Evolutionary conservation across 2,113 vertebrate genomes (phyloP).

Genomic region (Osmerus eperlanus): DNA sequence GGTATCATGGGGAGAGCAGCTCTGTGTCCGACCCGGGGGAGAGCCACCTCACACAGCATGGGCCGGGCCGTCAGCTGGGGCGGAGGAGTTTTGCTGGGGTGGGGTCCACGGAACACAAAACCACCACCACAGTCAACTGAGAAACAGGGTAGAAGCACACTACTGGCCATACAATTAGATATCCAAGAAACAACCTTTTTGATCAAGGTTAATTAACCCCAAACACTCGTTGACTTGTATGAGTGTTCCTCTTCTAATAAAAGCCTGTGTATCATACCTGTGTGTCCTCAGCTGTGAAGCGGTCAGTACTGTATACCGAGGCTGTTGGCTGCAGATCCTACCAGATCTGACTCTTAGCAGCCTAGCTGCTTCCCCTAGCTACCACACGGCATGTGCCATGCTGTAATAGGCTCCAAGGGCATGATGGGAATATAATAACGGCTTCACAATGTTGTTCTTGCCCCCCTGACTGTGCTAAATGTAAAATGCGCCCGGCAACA

Average conservation of each 20-base stretch:
- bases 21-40: conserved; percentile 57
- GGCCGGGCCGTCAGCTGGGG: not conserved
- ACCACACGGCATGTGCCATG: conserved; percentile 52
- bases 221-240: no score
- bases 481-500: conserved; percentile 62
- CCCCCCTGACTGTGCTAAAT: conserved; percentile 60
- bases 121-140: no score
- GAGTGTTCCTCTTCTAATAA: no score
- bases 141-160: no score
- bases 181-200: no score
- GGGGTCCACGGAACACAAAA: no score
- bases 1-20: conserved; percentile 68
- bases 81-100: no score
- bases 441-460: conserved; percentile 68
- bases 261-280: no score
- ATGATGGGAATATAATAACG: conserved; percentile 70
- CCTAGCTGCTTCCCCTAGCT: conserved; percentile 39
- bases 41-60: conserved; percentile 22
- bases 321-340: not conserved
- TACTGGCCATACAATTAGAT: no score
- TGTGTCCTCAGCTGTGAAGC: not conserved
- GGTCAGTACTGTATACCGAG: not conserved
- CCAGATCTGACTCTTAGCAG: conserved; percentile 23
- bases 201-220: no score
- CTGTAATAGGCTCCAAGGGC: conserved; percentile 67